Base-by-base conservation (phyloP, 64 coral and sea anemone genomes). In the Pocillopora damicornis region DNA sequence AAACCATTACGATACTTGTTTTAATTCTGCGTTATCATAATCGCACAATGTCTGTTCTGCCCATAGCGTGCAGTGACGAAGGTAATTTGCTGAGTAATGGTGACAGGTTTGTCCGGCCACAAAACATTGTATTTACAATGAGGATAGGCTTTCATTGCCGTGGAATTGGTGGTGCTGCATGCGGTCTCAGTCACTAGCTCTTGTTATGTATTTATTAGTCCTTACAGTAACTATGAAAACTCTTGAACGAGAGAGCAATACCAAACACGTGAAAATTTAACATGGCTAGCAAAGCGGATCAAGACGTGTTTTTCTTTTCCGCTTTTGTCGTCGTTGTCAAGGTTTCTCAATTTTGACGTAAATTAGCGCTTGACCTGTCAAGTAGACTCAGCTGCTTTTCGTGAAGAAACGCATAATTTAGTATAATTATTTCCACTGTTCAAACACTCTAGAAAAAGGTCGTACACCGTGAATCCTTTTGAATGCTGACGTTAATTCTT, bases 71-170 rank as follows among this genome's bases (percentile, higher is more conserved):
- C 81, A 85, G 68, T 85, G 81, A 73, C 81, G 37, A 85, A 71
- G 35, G 17, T 42, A 58, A 66, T 85, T 71, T 85, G 81, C 81
- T 85, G 81, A 85, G 81, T 85, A 85, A 85, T 85, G 67, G 64
- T 85, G 81, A 85, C 81, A 85, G 37, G 64, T 72, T 69, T 16
- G 63, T 22, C 11, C 38, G 45, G 18, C 62, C 57, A 38, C 8
- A 37, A 85, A 85, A 85, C 81, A 85, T 58, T 85, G 63, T 36
- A 85, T 85, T 85, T 72, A 13, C 37, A 85, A 85, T 57, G 58
- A 85, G 58, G 38, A 22, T 37, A 2, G 13, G 13, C 60, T 9
- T 82, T 82, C 12, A 17, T 13, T 17, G 61, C 61, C 2, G 22
- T n/a, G 9, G 66, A 69, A 69, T 20, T 23, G 1, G 20, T 71